Evolutionary conservation across 2,888 invertebrate genomes (phyloP), one percentile per base, ranked within the genome.

Genomic region (Chloroclystis v-ata): DNA sequence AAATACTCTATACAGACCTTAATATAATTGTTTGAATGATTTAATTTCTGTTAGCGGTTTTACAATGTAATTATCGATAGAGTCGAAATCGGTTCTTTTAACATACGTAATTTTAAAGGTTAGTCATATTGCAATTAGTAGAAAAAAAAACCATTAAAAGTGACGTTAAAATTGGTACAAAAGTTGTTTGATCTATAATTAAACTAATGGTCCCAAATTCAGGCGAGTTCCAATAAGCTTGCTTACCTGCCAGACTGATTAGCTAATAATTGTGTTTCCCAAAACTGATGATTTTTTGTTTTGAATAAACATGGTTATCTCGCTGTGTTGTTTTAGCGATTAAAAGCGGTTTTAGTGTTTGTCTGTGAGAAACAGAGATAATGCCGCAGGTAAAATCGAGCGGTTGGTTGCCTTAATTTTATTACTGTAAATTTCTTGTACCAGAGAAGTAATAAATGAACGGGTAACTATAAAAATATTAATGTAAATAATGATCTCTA

Each of bases 121-220:
- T 41, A 51, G 47, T 48, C 52, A 48, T 33, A 44, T 37, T 37
- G 16, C 41, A 52, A 48, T 52, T 47, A 51, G 42, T 47, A 42
- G 8, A 54, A 49, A 47, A 50, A 46, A 32, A 20, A 10, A 12
- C 20, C 24, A 38, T 13, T 41, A 49, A 57, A 54, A 52, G 39
- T 49, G 43, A 51, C 65, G 65, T 60, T 47, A 37, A 74, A 75
- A 70, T 74, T 66, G 70, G 64, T 54, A 65, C 50, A 41, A 67
- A 61, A 63, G 59, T 59, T 79, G 72, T 78, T 82, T 76, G 61
- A 76, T 74, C 73, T 82, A 81, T 86, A 85, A 86, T 86, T 86
- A 86, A 77, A 65, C 72, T 82, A 84, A 85, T 86, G 69, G 72
- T 63, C 71, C 74, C 74, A 78, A 81, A 81, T 83, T 71, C 59